A percentile compares a stretch with the other conserved stretches of the same genome.
phyloP scores from a whole-genome alignment of 2,797 vertebrate genomes.

The Perodicticus potto region DNA sequence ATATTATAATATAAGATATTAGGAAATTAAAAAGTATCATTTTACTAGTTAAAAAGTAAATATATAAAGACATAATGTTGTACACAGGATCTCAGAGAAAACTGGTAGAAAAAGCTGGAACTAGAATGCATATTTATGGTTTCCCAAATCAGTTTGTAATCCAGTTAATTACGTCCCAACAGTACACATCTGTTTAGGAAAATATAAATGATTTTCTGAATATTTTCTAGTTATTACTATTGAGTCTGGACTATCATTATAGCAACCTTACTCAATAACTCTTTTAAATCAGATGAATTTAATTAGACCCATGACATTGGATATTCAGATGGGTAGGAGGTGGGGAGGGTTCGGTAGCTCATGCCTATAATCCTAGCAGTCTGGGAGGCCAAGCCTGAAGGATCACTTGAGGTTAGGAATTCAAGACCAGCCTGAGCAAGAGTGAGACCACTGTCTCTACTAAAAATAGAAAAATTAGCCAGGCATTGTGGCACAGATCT shows the following conservation, averaged over 20 bases:
- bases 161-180: neutral
- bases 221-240: neutral
- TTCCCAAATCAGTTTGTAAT: neutral
- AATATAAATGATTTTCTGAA: neutral
- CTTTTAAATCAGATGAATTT: neutral
- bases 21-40: neutral
- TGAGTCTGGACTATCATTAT: neutral
- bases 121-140: neutral
- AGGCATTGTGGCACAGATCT: no score
- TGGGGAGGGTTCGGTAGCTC: no score
- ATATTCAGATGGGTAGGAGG: no score
- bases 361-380: no score
- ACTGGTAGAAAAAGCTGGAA: neutral
- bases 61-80: neutral
- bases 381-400: no score
- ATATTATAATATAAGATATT: neutral
- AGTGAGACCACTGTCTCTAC: no score
- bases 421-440: no score
- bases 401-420: no score
- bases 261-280: neutral
- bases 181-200: neutral
- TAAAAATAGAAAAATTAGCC: no score
- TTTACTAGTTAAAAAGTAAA: neutral
- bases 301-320: neutral
- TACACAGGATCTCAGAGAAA: neutral